Evolutionary conservation across 2,797 vertebrate species (phyloP).

Genomic region (Pagetopsis macropterus): DNA sequence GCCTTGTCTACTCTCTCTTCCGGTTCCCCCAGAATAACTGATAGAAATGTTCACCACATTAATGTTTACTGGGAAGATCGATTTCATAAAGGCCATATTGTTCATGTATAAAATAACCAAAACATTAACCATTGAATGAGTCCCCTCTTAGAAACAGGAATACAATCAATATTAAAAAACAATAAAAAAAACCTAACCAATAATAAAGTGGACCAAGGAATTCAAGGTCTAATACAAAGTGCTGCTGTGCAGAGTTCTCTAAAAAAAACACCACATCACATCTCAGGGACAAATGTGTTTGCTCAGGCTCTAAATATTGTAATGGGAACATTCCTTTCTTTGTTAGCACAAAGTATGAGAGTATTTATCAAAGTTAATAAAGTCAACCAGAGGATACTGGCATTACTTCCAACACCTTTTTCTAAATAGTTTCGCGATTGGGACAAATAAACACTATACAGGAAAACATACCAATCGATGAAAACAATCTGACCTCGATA

Average conservation of each 20-base stretch:
- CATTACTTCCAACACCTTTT: neutral
- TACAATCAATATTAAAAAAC: neutral
- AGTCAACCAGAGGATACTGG: neutral
- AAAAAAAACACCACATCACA: neutral
- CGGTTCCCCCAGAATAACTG: slow-evolving; percentile 14
- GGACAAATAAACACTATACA: neutral
- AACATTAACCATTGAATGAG: slow-evolving; percentile 6
- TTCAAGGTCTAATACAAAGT: neutral
- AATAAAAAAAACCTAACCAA: neutral
- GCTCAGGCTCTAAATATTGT: slow-evolving; percentile 29
- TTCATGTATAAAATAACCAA: neutral
- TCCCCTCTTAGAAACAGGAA: neutral
- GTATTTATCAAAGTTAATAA: neutral
- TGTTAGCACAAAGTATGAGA: neutral
- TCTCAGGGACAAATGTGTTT: slow-evolving; percentile 15
- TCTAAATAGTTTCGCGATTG: neutral
- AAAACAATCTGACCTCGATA: too few relatives aligned
- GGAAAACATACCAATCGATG: too few relatives aligned
- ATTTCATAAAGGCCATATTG: neutral
- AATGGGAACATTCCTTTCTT: neutral
- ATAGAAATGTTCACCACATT: neutral
- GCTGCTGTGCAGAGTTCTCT: slow-evolving; percentile 8
- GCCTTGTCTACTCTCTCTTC: slow-evolving; percentile 1
- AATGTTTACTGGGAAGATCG: neutral
- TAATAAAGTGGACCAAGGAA: neutral